Percentiles rank a stretch among this genome's conserved stretches.
Evolutionary conservation across 2,888 invertebrate genomes (phyloP).

Genomic region (Onthophagus sagittarius): DNA sequence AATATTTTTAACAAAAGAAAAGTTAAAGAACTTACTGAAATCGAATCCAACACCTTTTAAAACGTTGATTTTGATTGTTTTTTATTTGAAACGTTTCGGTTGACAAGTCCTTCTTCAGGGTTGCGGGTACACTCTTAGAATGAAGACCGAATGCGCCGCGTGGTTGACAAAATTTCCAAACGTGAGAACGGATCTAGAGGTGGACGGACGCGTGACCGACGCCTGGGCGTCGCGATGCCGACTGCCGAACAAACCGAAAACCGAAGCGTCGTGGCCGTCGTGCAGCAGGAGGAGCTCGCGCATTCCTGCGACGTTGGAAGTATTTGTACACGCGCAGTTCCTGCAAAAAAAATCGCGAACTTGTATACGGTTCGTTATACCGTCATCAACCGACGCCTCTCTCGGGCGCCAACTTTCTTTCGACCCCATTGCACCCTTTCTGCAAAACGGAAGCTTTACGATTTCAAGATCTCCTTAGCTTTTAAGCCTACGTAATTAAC

Average conservation of each 20-base stretch:
- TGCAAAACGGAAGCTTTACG: neutral
- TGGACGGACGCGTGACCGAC: conserved; percentile 15
- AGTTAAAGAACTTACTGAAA: neutral
- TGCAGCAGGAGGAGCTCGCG: neutral
- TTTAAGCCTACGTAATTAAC: neutral
- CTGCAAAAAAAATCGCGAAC: neutral
- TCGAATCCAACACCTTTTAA: neutral
- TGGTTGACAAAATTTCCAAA: neutral
- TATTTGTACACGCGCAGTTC: neutral
- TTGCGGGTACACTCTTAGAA: neutral
- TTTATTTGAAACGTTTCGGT: neutral
- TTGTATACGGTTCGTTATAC: neutral
- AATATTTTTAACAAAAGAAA: neutral
- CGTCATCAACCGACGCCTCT: neutral
- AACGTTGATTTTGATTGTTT: neutral
- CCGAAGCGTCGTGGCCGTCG: neutral
- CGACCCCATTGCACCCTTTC: neutral
- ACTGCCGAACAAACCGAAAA: neutral
- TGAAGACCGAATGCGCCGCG: neutral
- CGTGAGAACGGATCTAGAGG: conserved; percentile 8
- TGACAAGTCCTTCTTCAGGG: neutral
- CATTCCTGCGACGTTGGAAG: neutral
- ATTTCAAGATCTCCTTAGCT: neutral
- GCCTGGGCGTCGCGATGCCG: conserved; percentile 12
- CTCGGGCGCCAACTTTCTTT: neutral